phyloP scores from a whole-genome alignment of 2,888 invertebrate genomes.

The Itoplectis maculator region DNA sequence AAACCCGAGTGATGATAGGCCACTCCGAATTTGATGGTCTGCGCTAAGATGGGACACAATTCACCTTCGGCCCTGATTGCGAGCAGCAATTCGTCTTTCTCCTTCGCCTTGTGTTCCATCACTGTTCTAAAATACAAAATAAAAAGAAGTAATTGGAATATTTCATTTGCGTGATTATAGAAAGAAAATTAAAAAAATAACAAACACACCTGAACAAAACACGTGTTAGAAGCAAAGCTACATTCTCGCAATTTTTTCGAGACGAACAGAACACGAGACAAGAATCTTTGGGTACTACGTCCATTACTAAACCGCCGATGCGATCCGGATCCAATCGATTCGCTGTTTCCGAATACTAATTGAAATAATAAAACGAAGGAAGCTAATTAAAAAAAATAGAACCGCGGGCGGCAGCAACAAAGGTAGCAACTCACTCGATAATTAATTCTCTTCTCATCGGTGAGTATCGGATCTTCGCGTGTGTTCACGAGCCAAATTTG shows the following conservation, averaged over 20 bases:
- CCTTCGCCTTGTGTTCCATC: slow-evolving; percentile 86
- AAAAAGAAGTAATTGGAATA: slow-evolving; percentile 40
- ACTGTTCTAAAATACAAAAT: slow-evolving; percentile 84
- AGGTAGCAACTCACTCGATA: slow-evolving; percentile 83
- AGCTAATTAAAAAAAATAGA: slow-evolving; percentile 81
- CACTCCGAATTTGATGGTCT: slow-evolving; percentile 92
- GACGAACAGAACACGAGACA: slow-evolving; percentile 97
- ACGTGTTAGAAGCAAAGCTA: slow-evolving; percentile 91
- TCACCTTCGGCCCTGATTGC: slow-evolving; percentile 89
- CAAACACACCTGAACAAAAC: slow-evolving; percentile 85
- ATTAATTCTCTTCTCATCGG: slow-evolving; percentile 85
- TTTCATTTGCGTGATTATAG: neutral
- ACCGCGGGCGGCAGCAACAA: slow-evolving; percentile 58
- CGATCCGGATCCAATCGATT: slow-evolving; percentile 91
- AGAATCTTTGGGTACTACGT: slow-evolving; percentile 92
- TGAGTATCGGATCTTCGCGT: slow-evolving; percentile 86
- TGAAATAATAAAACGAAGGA: slow-evolving; percentile 47
- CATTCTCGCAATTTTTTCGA: slow-evolving; percentile 96
- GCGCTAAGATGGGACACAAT: slow-evolving; percentile 88
- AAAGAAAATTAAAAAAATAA: slow-evolving; percentile 10
- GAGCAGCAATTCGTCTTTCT: slow-evolving; percentile 87
- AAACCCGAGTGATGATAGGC: slow-evolving; percentile 98
- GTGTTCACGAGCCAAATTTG: slow-evolving; percentile 87
- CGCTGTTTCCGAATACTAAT: slow-evolving; percentile 88
- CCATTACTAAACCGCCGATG: slow-evolving; percentile 91